A percentile compares a stretch with the other conserved stretches of the same genome.
Conservation (phyloP, 1,140 invertebrate species). For the Telenomus remus region DNA sequence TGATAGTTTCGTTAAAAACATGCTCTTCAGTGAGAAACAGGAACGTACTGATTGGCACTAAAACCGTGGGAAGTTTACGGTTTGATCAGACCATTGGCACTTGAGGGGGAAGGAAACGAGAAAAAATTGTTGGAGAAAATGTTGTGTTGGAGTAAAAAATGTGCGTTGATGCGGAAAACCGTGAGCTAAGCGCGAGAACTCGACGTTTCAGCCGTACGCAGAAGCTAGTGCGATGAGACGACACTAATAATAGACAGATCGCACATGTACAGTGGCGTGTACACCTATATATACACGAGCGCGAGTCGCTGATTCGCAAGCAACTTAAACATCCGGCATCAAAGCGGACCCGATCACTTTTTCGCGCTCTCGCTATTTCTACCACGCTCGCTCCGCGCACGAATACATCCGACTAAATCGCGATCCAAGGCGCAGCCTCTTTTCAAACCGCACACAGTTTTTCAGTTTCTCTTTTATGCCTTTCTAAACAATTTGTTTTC, state of each 20-base stretch:
- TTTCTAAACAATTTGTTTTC: no score
- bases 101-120: background rate
- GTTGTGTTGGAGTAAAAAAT: constrained; percentile 4
- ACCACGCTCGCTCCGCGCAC: constrained; percentile 3
- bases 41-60: background rate
- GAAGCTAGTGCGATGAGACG: constrained; percentile 67
- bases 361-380: constrained; percentile 24
- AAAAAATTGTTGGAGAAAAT: background rate
- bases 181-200: constrained; percentile 31
- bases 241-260: constrained; percentile 70
- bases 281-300: constrained; percentile 50
- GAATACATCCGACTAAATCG: constrained; percentile 16
- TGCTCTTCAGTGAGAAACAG: constrained; percentile 52
- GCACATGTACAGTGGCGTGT: constrained; percentile 41
- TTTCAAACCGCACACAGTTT: background rate
- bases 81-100: background rate
- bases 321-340: constrained; percentile 63
- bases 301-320: constrained; percentile 47
- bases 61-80: background rate
- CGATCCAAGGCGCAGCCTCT: no score
- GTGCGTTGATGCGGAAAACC: constrained; percentile 37
- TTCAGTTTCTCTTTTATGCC: background rate
- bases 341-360: constrained; percentile 34
- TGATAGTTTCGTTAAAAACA: constrained; percentile 66
- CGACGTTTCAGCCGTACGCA: constrained; percentile 44